Conservation (phyloP, 2,797 vertebrate genomes). For the Sebastes taczanowskii region DNA sequence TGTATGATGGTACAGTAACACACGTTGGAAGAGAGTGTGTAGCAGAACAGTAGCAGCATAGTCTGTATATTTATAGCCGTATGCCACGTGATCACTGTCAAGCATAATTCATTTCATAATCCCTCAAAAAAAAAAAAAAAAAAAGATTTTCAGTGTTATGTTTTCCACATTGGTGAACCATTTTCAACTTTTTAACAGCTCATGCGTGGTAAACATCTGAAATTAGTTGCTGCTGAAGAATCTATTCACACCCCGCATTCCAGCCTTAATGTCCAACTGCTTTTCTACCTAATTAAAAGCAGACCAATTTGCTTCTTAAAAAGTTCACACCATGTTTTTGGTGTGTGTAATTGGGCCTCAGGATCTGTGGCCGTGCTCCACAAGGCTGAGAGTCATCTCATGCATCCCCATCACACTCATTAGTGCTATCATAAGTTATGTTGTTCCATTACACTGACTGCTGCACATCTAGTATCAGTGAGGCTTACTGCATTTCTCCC, state of each 20-base stretch:
- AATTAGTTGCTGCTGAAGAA: slow-evolving; percentile 66
- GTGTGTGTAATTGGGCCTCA: slow-evolving; percentile 30
- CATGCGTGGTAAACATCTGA: slow-evolving; percentile 67
- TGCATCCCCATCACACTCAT: slow-evolving; percentile 14
- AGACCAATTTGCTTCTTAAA: slow-evolving; percentile 63
- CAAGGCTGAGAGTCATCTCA: slow-evolving; percentile 4
- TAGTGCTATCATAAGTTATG: not conserved
- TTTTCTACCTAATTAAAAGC: slow-evolving; percentile 65
- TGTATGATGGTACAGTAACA: not conserved
- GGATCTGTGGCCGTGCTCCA: slow-evolving; percentile 4
- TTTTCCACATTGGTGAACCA: slow-evolving; percentile 32
- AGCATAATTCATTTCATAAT: slow-evolving; percentile 9
- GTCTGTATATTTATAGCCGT: slow-evolving; percentile 24
- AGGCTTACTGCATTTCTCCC: not conserved
- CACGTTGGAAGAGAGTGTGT: not conserved
- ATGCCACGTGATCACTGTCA: slow-evolving; percentile 8
- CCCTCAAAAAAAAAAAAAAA: not conserved
- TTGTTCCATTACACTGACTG: not conserved
- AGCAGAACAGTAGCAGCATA: not conserved
- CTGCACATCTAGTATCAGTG: not conserved
- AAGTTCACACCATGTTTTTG: slow-evolving; percentile 50
- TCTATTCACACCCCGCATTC: slow-evolving; percentile 65
- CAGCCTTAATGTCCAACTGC: slow-evolving; percentile 59
- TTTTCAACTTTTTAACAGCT: slow-evolving; percentile 55
- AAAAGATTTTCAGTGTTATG: slow-evolving; percentile 20